Evolutionary conservation across 2,888 invertebrate species (phyloP), one percentile per base, ranked within the genome.

Genomic region (Taenaris catops): DNA sequence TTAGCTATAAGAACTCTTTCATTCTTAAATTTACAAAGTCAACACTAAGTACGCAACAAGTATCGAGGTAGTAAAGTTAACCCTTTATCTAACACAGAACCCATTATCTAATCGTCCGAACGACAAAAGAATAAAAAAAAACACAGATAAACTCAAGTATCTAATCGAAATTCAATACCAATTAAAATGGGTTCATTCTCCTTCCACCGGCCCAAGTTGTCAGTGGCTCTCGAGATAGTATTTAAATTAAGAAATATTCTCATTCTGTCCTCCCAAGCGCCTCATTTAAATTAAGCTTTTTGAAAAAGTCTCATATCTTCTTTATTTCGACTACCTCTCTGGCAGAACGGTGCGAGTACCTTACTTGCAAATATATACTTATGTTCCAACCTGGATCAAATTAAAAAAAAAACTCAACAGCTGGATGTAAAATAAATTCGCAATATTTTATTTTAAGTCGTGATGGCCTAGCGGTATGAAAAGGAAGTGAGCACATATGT

Each of bases 261-360:
- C 75, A 81, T 81, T 79, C 78, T 80, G 80, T 61, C 71, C 69
- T 80, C 69, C 70, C 75, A 44, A 62, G 68, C 65, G 72, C 56
- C 81, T 84, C 79, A 81, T 86, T 84, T 84, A 84, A 86, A 86
- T 86, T 84, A 86, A 83, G 86, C 83, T 81, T 84, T 80, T 78
- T 78, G 78, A 83, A 81, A 84, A 84, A 83, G 71, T 80, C 84
- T 80, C 84, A 86, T 84, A 86, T 86, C 84, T 84, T 80, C 79
- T 79, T 83, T 78, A 76, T 67, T n/a, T n/a, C n/a, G n/a, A n/a
- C n/a, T n/a, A n/a, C n/a, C n/a, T n/a, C n/a, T n/a, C n/a, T n/a
- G n/a, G n/a, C n/a, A n/a, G n/a, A n/a, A n/a, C n/a, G n/a, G n/a
- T n/a, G n/a, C n/a, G n/a, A n/a, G n/a, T n/a, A n/a, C n/a, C n/a